These are phyloP conservation scores for Mesaphorura yosii DNA, from an alignment of 1,140 invertebrate genomes.

Conservation along the genomic window DNA sequence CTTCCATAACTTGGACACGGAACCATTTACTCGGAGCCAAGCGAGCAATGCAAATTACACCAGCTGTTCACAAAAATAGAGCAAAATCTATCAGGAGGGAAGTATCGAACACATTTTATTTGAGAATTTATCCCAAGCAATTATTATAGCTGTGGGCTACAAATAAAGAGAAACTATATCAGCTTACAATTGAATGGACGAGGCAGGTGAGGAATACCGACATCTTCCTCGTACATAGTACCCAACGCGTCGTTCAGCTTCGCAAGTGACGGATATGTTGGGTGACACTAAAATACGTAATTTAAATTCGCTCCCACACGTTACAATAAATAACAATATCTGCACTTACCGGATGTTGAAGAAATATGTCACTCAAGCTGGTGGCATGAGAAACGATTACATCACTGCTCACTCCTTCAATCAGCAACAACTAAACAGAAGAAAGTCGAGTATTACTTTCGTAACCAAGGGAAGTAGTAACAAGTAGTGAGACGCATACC, in stretches of 20 bases:
- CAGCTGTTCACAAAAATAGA: constrained; percentile 45
- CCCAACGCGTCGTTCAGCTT: constrained; percentile 54
- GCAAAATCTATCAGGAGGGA: not conserved
- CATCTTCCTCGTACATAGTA: constrained; percentile 38
- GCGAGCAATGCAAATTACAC: constrained; percentile 76
- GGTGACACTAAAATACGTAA: too few species aligned
- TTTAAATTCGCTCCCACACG: too few species aligned
- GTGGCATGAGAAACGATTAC: constrained; percentile 73
- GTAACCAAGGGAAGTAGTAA: too few species aligned
- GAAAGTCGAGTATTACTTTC: constrained; percentile 27
- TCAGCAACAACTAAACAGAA: constrained; percentile 57
- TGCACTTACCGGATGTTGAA: constrained; percentile 88
- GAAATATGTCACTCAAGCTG: constrained; percentile 72
- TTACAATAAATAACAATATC: too few species aligned
- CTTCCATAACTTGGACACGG: constrained; percentile 64
- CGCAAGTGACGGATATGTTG: constrained; percentile 67
- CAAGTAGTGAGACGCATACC: too few species aligned
- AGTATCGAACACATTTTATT: not conserved
- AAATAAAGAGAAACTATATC: too few species aligned
- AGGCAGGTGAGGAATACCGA: constrained; percentile 41
- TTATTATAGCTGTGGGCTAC: too few species aligned
- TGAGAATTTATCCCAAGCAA: not conserved
- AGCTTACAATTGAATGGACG: constrained; percentile 40
- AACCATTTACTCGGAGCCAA: constrained; percentile 64
- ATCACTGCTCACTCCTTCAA: constrained; percentile 86